phyloP scores from a whole-genome alignment of 2,113 vertebrate genomes.

The Leiothrix lutea region DNA sequence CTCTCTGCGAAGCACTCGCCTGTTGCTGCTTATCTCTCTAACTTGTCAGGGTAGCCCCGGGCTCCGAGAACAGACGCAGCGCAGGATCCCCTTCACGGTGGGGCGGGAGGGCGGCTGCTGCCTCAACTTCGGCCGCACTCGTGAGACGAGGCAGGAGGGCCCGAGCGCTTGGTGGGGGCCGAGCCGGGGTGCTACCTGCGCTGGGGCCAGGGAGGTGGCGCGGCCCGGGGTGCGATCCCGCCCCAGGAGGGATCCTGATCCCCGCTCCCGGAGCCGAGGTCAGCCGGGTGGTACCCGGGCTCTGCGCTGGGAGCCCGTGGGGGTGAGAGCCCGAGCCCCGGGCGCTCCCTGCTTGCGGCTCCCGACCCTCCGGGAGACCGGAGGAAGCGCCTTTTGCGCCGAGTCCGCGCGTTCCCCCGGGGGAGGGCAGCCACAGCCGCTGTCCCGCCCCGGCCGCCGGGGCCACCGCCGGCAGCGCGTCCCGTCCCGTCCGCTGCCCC shows the following conservation, averaged over 20 bases:
- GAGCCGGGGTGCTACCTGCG: not conserved
- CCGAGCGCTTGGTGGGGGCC: not conserved
- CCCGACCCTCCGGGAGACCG: too few relatives aligned
- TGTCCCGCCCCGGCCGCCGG: too few relatives aligned
- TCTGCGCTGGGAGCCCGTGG: not conserved
- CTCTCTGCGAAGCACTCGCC: accelerated
- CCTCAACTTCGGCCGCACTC: not conserved
- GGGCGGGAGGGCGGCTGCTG: not conserved
- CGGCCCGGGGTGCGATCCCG: not conserved
- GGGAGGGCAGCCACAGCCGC: not conserved
- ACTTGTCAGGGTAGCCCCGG: not conserved
- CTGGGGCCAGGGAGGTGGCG: not conserved
- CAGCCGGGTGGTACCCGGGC: too few relatives aligned
- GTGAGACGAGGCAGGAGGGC: not conserved
- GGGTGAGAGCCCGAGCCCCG: not conserved
- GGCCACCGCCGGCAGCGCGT: too few relatives aligned
- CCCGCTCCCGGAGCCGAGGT: not conserved
- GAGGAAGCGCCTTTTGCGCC: not conserved
- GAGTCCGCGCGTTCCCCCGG: not conserved
- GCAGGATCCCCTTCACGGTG: not conserved
- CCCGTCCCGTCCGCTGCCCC: too few relatives aligned
- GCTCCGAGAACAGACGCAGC: not conserved
- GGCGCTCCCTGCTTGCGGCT: not conserved
- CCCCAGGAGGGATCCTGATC: not conserved
- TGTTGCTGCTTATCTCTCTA: not conserved